Evolutionary conservation across 2,113 vertebrate species (phyloP), one percentile per base, ranked within the genome.

Genomic region (Hemicordylus capensis): DNA sequence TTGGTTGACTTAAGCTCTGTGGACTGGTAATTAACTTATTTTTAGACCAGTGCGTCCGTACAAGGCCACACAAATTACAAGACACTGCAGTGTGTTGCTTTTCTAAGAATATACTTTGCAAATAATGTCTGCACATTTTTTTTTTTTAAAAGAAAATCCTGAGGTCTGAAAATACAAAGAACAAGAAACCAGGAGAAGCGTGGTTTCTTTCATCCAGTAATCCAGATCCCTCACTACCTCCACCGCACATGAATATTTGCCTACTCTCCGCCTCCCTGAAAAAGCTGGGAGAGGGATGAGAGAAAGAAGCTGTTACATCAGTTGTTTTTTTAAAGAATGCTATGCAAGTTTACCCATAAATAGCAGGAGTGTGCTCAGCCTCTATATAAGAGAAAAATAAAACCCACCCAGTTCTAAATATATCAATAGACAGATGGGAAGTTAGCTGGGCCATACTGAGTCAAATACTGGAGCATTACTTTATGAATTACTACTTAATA

Each of bases 21-120:
- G 83, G 81, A 93, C 85, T 76, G 88, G 92, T 90, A 96, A 95
- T 95, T 96, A 94, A 51, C 61, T 89, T 96, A 93, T 95, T 96
- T 96, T 94, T 91, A 90, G 89, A 95, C 81, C 87, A 88, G 34
- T 14, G 66, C 78, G 89, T 74, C 76, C 90, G 61, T 76, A 75
- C 28, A 83, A 48, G 89, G 81, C 77, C 86, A 69, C 39, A 83
- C 59, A 95, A 96, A 96, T 96, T 95, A 96, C 56, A 96, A 93
- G 95, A 95, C 86, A 85, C 37, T 66, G 48, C 54, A 88, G 51
- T 48, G 84, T 0, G 4, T n/a, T 88, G 88, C 83, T 91, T 84
- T 93, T 88, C 92, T 93, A 95, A 95, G 90, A 95, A 95, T 90
- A 94, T 3, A 56, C 76, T 76, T 89, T 77, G 69, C 76, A 91